Conservation (phyloP, 1,140 invertebrate species). For the Pseudomyrmex dendroicus region DNA sequence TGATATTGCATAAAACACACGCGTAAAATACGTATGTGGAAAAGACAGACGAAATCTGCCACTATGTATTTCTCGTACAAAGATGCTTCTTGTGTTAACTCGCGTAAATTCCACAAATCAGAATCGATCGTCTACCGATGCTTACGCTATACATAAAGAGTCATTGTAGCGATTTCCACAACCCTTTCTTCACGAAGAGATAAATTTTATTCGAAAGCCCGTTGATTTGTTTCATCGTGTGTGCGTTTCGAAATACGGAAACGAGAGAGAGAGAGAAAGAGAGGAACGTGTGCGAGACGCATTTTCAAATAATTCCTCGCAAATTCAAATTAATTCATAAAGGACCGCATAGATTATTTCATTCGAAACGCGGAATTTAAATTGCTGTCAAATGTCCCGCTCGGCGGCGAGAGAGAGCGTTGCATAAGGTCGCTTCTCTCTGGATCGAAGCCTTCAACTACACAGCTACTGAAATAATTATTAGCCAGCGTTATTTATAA, state of each 20-base stretch:
- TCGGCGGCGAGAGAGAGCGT: not conserved
- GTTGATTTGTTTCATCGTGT: not conserved
- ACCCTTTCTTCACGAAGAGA: not conserved
- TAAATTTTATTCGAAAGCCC: not conserved
- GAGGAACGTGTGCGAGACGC: not conserved
- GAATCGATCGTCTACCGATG: conserved; percentile 12
- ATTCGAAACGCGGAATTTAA: not conserved
- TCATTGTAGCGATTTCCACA: conserved; percentile 19
- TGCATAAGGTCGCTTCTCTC: conserved; percentile 43
- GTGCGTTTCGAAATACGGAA: no score
- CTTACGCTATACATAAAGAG: not conserved
- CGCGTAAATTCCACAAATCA: conserved; percentile 11
- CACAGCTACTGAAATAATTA: conserved; percentile 65
- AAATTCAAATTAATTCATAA: not conserved
- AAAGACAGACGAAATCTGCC: no score
- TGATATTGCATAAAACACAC: no score
- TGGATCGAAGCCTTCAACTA: conserved; percentile 63
- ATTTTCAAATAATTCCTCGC: not conserved
- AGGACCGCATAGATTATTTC: conserved; percentile 3
- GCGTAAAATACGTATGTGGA: no score
- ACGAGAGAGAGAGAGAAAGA: no score
- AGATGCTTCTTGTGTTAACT: not conserved
- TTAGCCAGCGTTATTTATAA: conserved; percentile 63
- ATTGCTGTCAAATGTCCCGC: not conserved
- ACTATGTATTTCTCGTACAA: not conserved